Percentiles rank a stretch among this genome's conserved stretches.
Conservation (phyloP, 2,888 invertebrate genomes). For the Mythimna loreyi region DNA sequence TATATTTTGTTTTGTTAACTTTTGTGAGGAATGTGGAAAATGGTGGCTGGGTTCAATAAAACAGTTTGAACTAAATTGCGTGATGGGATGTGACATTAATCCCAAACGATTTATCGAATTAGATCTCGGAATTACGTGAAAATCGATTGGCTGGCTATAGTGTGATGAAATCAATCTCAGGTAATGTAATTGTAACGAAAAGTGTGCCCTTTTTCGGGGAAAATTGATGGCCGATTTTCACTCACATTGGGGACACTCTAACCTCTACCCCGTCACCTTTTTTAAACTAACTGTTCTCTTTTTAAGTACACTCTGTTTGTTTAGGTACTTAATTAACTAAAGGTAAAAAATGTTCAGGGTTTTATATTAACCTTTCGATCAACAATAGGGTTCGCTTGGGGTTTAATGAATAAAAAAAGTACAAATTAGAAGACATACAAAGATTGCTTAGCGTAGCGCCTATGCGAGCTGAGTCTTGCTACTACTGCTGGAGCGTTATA, state of each 20-base stretch:
- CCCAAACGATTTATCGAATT: conserved; percentile 21
- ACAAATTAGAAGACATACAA: too few relatives aligned
- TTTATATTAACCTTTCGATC: too few relatives aligned
- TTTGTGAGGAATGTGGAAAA: background rate
- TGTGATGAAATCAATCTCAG: conserved; percentile 20
- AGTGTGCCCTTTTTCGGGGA: background rate
- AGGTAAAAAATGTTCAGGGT: too few relatives aligned
- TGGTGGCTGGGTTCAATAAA: conserved; percentile 18
- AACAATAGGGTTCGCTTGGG: too few relatives aligned
- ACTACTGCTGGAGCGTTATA: too few relatives aligned
- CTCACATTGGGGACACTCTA: background rate
- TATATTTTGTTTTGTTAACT: conserved; percentile 2
- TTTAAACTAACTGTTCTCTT: too few relatives aligned
- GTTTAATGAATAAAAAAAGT: too few relatives aligned
- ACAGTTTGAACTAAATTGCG: conserved; percentile 17
- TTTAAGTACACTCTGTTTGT: too few relatives aligned
- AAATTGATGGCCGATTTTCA: background rate
- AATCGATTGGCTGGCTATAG: conserved; percentile 15
- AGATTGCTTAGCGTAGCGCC: too few relatives aligned
- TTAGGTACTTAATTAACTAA: too few relatives aligned
- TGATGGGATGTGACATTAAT: conserved; percentile 33
- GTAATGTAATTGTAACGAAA: background rate
- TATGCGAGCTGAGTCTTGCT: too few relatives aligned
- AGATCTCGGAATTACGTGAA: conserved; percentile 17
- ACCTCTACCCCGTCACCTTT: too few relatives aligned